Evolutionary conservation across 1,140 invertebrate species (phyloP).

Genomic region (Paraescarpia echinospica): DNA sequence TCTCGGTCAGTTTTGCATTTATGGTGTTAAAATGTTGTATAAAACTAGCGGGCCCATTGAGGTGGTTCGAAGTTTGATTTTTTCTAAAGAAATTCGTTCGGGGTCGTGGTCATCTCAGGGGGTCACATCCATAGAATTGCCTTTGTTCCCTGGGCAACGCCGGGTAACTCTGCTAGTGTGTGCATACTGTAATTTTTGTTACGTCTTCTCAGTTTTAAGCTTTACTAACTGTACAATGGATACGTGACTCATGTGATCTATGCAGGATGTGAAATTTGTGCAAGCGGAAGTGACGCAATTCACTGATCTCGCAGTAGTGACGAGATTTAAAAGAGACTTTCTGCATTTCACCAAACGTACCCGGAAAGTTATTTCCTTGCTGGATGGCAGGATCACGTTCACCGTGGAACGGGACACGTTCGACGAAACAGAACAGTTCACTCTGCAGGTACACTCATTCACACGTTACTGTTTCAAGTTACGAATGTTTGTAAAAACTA

Average conservation of each 20-base stretch:
- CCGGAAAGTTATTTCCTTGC: slow-evolving; percentile 44
- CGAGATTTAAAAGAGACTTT: slow-evolving; percentile 50
- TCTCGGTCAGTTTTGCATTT: no score
- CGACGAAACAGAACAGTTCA: slow-evolving; percentile 41
- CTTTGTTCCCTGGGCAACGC: no score
- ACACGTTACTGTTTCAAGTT: background rate
- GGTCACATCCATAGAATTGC: no score
- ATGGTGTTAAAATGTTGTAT: no score
- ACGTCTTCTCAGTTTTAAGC: background rate
- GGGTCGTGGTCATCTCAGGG: no score
- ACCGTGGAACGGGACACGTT: slow-evolving; percentile 42
- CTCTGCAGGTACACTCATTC: slow-evolving; percentile 42
- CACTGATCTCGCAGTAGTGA: slow-evolving; percentile 46
- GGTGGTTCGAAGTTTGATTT: no score
- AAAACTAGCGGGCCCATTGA: no score
- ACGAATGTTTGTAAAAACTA: background rate
- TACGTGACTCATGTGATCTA: background rate
- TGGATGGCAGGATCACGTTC: slow-evolving; percentile 50
- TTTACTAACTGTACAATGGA: background rate
- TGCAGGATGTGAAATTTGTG: slow-evolving; percentile 50
- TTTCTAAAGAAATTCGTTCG: no score
- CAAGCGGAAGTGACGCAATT: slow-evolving; percentile 44
- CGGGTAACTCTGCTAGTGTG: no score
- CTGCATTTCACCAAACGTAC: slow-evolving; percentile 39
- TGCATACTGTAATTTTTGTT: no score